Percentiles rank a stretch among this genome's conserved stretches.
These are phyloP conservation scores for Oncorhynchus kisutch DNA, from an alignment of 2,113 vertebrate species.

Conservation along the genomic window DNA sequence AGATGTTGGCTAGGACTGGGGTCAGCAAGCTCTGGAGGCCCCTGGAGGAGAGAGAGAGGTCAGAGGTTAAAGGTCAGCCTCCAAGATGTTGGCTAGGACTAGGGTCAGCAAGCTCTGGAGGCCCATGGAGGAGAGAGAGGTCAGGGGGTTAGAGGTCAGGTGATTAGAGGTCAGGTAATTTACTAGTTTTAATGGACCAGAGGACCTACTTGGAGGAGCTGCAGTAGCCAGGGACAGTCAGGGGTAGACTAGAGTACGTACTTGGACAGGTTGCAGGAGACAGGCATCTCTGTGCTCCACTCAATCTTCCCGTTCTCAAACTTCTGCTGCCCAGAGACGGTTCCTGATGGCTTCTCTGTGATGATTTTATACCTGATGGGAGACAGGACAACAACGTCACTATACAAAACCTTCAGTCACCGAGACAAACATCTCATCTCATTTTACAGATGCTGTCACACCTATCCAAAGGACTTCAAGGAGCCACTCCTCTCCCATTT, in stretches of 20 bases:
- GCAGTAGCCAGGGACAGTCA: no score
- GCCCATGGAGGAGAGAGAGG: no score
- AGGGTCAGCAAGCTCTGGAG: no score
- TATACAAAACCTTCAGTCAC: background rate
- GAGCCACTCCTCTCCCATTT: background rate
- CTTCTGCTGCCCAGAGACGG: slow-evolving; percentile 94
- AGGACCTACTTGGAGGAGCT: no score
- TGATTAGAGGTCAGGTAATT: slow-evolving; percentile 61
- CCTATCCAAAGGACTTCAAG: no score
- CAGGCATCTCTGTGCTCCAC: slow-evolving; percentile 92
- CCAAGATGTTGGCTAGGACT: no score
- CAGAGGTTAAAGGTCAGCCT: no score
- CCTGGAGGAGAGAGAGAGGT: slow-evolving; percentile 66
- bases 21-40: slow-evolving; percentile 92
- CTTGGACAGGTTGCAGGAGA: slow-evolving; percentile 95
- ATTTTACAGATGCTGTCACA: no score
- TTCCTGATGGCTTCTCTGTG: slow-evolving; percentile 92
- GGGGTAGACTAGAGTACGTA: slow-evolving; percentile 50
- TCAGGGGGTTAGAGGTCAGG: no score
- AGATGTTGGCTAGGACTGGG: slow-evolving; percentile 95
- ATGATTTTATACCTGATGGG: slow-evolving; percentile 93
- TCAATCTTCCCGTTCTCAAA: slow-evolving; percentile 96
- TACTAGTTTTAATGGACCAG: no score
- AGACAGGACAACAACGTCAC: slow-evolving; percentile 29
- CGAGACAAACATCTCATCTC: background rate